These are phyloP conservation scores for Alces alces DNA, from an alignment of 2,113 vertebrate genomes.

Conservation along the genomic window DNA sequence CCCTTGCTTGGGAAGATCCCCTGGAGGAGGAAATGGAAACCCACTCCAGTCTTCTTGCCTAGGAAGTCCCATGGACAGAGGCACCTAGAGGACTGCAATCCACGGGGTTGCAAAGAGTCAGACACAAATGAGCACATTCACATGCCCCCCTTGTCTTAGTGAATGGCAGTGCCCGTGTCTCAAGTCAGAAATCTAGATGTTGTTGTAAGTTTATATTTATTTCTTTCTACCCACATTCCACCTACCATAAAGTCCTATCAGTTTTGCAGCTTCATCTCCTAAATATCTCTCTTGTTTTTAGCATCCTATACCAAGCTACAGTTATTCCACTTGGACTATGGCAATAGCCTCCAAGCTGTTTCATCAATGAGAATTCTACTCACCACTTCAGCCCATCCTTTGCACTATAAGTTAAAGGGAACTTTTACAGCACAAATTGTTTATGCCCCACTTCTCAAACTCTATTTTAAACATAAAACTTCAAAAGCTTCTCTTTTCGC, in stretches of 20 bases:
- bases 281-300: background rate
- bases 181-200: background rate
- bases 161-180: background rate
- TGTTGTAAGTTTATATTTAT: background rate
- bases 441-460: background rate
- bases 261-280: background rate
- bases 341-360: background rate
- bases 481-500: background rate
- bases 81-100: background rate
- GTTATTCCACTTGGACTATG: too few relatives aligned
- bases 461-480: background rate
- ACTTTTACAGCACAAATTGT: background rate
- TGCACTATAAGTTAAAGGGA: background rate
- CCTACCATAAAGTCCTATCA: background rate
- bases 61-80: background rate
- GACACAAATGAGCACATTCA: accelerated
- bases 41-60: background rate
- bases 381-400: background rate
- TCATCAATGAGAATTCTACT: background rate
- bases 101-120: background rate
- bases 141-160: background rate
- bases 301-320: background rate
- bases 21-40: background rate
- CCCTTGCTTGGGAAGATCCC: background rate
- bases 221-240: background rate